Evolutionary conservation across 2,113 vertebrate genomes (phyloP), one percentile per base, ranked within the genome.

Genomic region (Channa argus): DNA sequence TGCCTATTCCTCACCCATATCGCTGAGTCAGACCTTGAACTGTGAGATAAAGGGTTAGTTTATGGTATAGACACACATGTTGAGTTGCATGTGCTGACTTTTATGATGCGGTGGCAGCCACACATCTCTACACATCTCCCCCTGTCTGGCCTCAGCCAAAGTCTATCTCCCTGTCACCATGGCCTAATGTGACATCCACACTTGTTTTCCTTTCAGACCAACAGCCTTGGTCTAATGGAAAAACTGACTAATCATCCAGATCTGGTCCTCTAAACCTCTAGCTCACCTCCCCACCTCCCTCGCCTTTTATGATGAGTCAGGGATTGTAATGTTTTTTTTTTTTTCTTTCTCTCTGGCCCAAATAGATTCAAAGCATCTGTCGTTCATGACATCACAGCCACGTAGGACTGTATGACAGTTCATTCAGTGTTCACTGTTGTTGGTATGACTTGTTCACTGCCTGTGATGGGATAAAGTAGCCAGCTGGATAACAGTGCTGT

Each of bases 1-100:
- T 95, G 93, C 92, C 95, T 97, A 81, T 96, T 96, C 43, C 95
- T 98, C 66, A 97, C 96, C 0, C 96, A 97, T 78, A 92, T 97
- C 64, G 96, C 95, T 0, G 96, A 97, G 87, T 95, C 96, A 1
- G 96, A 98, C 90, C 95, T 97, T 36, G 96, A 97, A 44, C 95
- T 93, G 77, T 96, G 95, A 94, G 95, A 95, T 94, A 88, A 95
- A 93, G 83, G 14, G 43, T 79, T 69, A 62, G 54, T 58, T 24
- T 24, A 24, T 24, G 24, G 52, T 37, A 63, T 0, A 33, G 8
- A 44, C 72, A 54, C 39, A 56, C 39, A 47, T 59, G 39, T 14
- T 52, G 36, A 70, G 36, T 5, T 60, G 12, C 15, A 61, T 59
- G 63, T 74, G 70, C 55, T 44, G 10, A 38, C 63, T 77, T 77